These are phyloP conservation scores for Trissolcus brochymenae DNA, from an alignment of 2,888 invertebrate genomes.

Conservation along the genomic window DNA sequence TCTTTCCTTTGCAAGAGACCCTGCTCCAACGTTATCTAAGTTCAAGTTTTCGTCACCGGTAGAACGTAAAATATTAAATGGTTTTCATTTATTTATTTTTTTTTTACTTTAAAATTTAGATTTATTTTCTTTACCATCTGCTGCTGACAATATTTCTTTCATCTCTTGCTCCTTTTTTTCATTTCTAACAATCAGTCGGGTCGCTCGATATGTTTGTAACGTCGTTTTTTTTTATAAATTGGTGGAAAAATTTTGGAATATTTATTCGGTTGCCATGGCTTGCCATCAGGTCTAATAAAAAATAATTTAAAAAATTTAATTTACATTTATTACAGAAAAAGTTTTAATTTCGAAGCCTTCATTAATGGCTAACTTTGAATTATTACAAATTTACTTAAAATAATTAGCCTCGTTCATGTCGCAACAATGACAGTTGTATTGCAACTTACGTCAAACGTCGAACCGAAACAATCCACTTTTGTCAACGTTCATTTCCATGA, in stretches of 20 bases:
- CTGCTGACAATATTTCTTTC: too few relatives aligned
- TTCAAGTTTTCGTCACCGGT: too few relatives aligned
- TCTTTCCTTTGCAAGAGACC: too few relatives aligned
- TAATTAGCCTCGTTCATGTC: neutral
- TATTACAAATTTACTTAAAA: neutral
- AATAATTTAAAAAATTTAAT: neutral
- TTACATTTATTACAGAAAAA: neutral
- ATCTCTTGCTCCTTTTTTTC: too few relatives aligned
- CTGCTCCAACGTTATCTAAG: too few relatives aligned
- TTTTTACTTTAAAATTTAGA: too few relatives aligned
- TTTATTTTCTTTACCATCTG: too few relatives aligned
- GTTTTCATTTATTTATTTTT: too few relatives aligned
- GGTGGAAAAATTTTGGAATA: neutral
- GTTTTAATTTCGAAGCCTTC: neutral
- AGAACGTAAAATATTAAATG: too few relatives aligned
- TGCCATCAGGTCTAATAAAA: constrained; percentile 50
- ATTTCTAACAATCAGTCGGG: too few relatives aligned
- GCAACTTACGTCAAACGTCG: constrained; percentile 10
- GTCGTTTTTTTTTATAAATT: too few relatives aligned
- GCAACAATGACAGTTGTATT: neutral
- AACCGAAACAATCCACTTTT: constrained; percentile 1
- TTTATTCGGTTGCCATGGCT: constrained; percentile 58
- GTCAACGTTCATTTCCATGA: neutral
- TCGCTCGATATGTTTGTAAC: too few relatives aligned
- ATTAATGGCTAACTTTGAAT: neutral